A percentile compares a stretch with the other conserved stretches of the same genome.
These are phyloP conservation scores for Caenorhabditis panamensis DNA, from an alignment of 2,888 invertebrate species.

Conservation along the genomic window DNA sequence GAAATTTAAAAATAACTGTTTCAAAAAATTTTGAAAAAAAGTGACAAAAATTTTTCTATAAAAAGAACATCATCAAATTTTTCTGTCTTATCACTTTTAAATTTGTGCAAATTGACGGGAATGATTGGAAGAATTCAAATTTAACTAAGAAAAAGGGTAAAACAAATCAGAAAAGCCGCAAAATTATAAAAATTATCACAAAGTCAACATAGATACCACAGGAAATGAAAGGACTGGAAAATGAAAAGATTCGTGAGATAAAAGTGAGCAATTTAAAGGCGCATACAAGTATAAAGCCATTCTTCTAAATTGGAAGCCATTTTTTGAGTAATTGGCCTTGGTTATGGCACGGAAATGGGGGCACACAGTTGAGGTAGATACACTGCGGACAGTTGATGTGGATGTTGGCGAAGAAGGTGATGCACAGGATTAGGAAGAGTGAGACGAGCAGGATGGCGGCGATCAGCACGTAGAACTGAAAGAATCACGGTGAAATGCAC, in stretches of 20 bases:
- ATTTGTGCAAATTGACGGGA: no score
- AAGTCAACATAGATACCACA: no score
- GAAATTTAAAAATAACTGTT: no score
- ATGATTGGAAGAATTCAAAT: no score
- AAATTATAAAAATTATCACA: no score
- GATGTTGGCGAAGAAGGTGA: slow-evolving; percentile 48
- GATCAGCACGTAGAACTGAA: slow-evolving; percentile 52
- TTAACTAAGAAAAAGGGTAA: no score
- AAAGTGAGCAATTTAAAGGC: background rate
- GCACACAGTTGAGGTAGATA: slow-evolving; percentile 68
- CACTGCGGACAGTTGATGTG: slow-evolving; percentile 62
- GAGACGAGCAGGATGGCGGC: slow-evolving; percentile 7
- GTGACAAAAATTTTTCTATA: no score
- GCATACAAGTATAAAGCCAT: background rate
- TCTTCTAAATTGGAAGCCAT: slow-evolving; percentile 76
- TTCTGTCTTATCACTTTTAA: no score
- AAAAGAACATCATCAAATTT: no score
- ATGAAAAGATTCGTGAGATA: background rate
- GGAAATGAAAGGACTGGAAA: no score
- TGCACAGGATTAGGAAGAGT: slow-evolving; percentile 14
- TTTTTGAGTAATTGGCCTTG: slow-evolving; percentile 76
- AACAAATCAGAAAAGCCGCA: no score
- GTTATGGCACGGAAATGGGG: slow-evolving; percentile 75
- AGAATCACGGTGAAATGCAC: background rate
- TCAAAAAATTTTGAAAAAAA: no score